Base-by-base conservation (phyloP, 2,113 vertebrate genomes). In the Triplophysa rosa region DNA sequence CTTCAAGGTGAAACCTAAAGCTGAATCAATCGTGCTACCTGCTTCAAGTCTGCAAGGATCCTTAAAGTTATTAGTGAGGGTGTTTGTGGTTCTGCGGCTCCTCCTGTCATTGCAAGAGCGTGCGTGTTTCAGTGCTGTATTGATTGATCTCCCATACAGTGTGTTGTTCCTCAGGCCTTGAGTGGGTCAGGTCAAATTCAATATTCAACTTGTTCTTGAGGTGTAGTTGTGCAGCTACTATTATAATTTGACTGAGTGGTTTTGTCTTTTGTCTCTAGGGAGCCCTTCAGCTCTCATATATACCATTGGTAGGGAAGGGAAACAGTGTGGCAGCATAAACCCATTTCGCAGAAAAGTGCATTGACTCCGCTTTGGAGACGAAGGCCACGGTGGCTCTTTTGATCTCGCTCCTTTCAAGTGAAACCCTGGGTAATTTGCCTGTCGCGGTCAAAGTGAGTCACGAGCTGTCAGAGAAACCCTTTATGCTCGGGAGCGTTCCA, bases 121-220 rank as follows among this genome's bases (percentile, higher is more conserved):
- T 88, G 83, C 12, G 74, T 85, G 77, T 87, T 87, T 90, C 85
- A 86, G 86, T 80, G 78, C 79, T 80, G 81, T 83, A 91, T 91
- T 85, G 86, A 90, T 90, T 83, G 84, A 68, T 54, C 78, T 61
- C 84, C 82, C 87, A 82, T 79, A 80, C 49, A 4, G n/a, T 52
- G 49, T 81, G 81, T 89, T 90, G 87, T 90, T 90, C 86, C 79
- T 87, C 82, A 86, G 84, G 86, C 84, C 72, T 74, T 73, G 85
- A 87, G 85, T 79, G 40, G 23, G 8, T 42, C n/a, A 73, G 70
- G 19, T 71, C 33, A 73, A 42, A 73, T 73, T 61, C n/a, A 42
- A 23, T 73, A 40, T 56, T 3, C 54, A 73, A 33, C 8, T 24
- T 59, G 33, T 73, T 61, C 33, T 59, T 24, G 21, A 42, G 33